phyloP scores from a whole-genome alignment of 2,888 invertebrate species.

The Trimorus sp. region DNA sequence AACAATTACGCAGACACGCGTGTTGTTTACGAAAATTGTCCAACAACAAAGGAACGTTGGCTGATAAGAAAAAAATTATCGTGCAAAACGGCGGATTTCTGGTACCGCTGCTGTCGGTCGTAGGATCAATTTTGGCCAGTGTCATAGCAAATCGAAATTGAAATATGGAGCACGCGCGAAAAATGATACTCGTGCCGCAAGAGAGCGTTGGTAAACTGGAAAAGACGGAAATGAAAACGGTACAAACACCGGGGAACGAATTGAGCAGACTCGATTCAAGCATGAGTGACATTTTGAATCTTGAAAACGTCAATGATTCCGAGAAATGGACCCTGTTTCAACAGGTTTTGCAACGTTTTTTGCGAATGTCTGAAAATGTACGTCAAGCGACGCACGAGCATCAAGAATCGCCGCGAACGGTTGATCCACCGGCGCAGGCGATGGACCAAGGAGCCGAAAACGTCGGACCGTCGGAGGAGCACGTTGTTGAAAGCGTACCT shows the following conservation, averaged over 20 bases:
- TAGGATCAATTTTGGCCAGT: not conserved
- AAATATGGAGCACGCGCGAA: not conserved
- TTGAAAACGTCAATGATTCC: conserved; percentile 27
- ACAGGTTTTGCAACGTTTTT: conserved; percentile 12
- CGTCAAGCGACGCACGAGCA: too few species aligned
- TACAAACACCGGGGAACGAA: conserved; percentile 20
- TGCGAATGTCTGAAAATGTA: too few species aligned
- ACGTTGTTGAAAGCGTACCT: conserved; percentile 5
- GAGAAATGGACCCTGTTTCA: conserved; percentile 45
- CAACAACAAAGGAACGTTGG: not conserved
- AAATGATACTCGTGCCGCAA: not conserved
- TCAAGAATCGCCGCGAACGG: too few species aligned
- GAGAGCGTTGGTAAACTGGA: not conserved
- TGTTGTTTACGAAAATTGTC: not conserved
- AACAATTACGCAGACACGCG: not conserved
- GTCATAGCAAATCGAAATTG: too few species aligned
- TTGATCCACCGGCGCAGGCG: too few species aligned
- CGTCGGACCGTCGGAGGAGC: too few species aligned
- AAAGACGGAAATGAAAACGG: not conserved
- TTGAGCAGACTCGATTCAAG: conserved; percentile 31
- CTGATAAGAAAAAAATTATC: not conserved
- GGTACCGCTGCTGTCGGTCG: not conserved
- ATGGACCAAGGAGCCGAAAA: too few species aligned
- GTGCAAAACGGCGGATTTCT: not conserved
- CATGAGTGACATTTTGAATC: conserved; percentile 50